Evolutionary conservation across 2,888 invertebrate genomes (phyloP).

Genomic region (Campoletis raptor): DNA sequence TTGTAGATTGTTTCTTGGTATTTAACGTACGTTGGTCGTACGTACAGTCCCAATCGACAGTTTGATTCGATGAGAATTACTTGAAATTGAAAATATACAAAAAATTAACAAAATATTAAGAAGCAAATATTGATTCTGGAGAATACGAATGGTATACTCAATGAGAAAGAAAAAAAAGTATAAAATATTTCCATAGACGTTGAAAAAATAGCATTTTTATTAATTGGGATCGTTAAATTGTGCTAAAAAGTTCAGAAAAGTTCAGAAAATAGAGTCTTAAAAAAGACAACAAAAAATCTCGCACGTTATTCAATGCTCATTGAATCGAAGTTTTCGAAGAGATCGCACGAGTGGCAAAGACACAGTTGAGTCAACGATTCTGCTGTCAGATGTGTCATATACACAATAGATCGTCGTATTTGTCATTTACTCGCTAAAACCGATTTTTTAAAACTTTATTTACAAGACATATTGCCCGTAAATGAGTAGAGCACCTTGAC

Average conservation of each 20-base stretch:
- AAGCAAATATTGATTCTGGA: neutral
- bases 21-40: neutral
- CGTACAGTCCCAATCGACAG: neutral
- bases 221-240: neutral
- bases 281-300: neutral
- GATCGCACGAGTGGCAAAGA: neutral
- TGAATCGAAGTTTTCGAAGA: slow-evolving; percentile 1
- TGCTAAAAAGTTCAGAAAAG: neutral
- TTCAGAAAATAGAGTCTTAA: neutral
- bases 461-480: slow-evolving; percentile 23
- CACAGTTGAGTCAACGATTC: slow-evolving; percentile 4
- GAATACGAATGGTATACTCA: neutral
- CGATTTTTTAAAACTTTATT: neutral
- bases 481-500: slow-evolving; percentile 40
- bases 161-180: neutral
- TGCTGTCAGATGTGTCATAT: slow-evolving; percentile 18
- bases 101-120: neutral
- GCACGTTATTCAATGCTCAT: neutral
- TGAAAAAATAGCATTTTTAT: neutral
- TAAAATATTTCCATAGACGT: neutral
- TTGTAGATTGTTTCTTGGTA: neutral
- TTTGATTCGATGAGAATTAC: neutral
- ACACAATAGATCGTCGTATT: slow-evolving; percentile 4
- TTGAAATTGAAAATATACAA: neutral
- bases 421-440: slow-evolving; percentile 17